Evolutionary conservation across 2,797 vertebrate genomes (phyloP), one percentile per base, ranked within the genome.

Genomic region (Eupleurogrammus muticus): DNA sequence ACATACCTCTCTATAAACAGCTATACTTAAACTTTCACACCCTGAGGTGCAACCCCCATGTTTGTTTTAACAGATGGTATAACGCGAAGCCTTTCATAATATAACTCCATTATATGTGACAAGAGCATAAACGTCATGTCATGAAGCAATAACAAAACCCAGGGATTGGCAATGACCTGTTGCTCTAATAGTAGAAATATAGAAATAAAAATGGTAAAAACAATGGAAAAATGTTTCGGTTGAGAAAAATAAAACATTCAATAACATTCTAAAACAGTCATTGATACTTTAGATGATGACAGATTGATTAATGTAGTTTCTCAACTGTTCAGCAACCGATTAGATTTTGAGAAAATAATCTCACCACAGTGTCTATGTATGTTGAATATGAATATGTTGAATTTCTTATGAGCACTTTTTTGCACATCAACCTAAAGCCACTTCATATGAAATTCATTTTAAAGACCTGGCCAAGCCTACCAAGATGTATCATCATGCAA

Each of bases 1-100:
- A 59, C 79, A 82, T 47, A 73, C 70, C 64, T 69, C 58, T 65
- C 71, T 66, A 67, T 64, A 54, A 79, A 53, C 77, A 77, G 70
- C 56, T 32, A 58, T 14, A 5, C 3, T 51, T 51, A 54, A 74
- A 82, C 66, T 73, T 82, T 83, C 67, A 63, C 64, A 52, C 64
- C 35, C 35, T 48, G 61, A 54, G 49, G 49, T 66, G 51, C 54
- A 62, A 75, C 50, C 48, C n/a, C 9, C 51, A 66, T 62, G 16
- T 40, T 9, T 52, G 42, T 42, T 68, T 40, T 9, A 61, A 66
- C n/a, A 9, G 2, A 24, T 44, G 35, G 20, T 28, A 38, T 60
- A n/a, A 14, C 44, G 7, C 32, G 24, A 48, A 4, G 35, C 12
- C 5, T 44, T 44, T 13, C 12, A 40, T 40, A 40, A 40, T 40